phyloP scores from a whole-genome alignment of 1,140 invertebrate genomes.

The Pseudomyrmex concolor region DNA sequence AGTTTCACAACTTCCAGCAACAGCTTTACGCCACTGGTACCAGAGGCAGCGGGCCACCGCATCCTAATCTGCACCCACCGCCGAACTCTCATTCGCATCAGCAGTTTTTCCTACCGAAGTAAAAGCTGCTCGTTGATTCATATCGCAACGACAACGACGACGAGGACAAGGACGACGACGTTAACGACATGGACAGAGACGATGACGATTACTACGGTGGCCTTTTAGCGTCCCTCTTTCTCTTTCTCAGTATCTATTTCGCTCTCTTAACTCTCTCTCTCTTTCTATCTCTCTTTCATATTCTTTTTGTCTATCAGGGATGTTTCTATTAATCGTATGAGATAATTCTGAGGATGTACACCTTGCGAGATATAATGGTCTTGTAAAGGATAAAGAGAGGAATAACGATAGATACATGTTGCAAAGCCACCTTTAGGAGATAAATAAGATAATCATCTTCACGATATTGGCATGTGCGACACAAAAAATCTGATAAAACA shows the following conservation, averaged over 20 bases:
- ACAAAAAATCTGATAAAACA: constrained; percentile 34
- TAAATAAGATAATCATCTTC: background rate
- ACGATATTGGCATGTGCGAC: constrained; percentile 30
- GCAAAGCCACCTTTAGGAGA: background rate
- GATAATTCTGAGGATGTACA: constrained; percentile 59
- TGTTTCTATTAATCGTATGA: constrained; percentile 58
- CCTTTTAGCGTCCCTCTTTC: constrained; percentile 66
- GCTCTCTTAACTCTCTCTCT: constrained; percentile 20
- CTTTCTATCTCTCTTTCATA: constrained; percentile 9
- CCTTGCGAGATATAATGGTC: constrained; percentile 53
- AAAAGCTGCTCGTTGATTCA: constrained; percentile 63
- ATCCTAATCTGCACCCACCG: constrained; percentile 81
- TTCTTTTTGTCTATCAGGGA: constrained; percentile 44
- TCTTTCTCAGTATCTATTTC: constrained; percentile 25
- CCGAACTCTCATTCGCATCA: constrained; percentile 84
- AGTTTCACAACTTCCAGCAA: constrained; percentile 98
- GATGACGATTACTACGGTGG: constrained; percentile 62
- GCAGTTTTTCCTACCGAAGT: constrained; percentile 86
- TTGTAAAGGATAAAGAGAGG: constrained; percentile 59
- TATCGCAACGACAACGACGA: constrained; percentile 55
- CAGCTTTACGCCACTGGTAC: constrained; percentile 96
- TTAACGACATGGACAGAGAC: constrained; percentile 50
- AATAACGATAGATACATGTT: constrained; percentile 20
- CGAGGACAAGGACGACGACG: constrained; percentile 36
- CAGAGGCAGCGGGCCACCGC: constrained; percentile 85